Evolutionary conservation across 2,797 vertebrate genomes (phyloP), one percentile per base, ranked within the genome.

Genomic region (Lacerta viridis): DNA sequence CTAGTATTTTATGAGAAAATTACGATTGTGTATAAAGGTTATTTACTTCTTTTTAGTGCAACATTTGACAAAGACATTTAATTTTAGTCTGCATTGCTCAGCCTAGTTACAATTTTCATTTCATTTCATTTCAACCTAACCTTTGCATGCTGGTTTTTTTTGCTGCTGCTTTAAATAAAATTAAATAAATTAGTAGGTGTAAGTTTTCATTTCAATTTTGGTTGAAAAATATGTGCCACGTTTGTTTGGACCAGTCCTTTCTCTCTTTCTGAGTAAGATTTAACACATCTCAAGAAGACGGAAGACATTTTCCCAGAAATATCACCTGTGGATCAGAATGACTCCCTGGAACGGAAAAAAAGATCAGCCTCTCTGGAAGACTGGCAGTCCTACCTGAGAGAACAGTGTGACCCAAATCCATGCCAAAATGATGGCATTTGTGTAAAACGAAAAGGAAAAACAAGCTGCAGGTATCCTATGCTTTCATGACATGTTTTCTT

Each of bases 341-440:
- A 92, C 0, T 0, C 89, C 23, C 93, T 93, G 3, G 95, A 96
- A 43, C 92, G 89, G 82, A 90, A 88, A 72, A 97, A 94, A 87
- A 96, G 97, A 69, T 94, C 92, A 9, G 92, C 91, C 17, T 86
- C 86, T 0, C 0, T 75, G 90, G 94, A 95, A 66, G 95, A 94
- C 41, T 84, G 61, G 88, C 85, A 92, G 50, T 64, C 85, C 77
- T 84, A 92, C 46, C 91, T 59, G 85, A 86, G 86, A 88, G 89
- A 97, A 59, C 96, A 96, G 0, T 98, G 98, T 92, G 91, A 94
- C 25, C 97, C 97, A 5, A 98, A 98, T 90, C 97, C 96, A 8
- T 99, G 98, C 87, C 95, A 96, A 11, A 99, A 99, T 3, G 97
- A 97, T 0, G 98, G 98, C 15, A n/a, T 96, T 77, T 99, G 98